Percentiles rank a stretch among this genome's conserved stretches.
Conservation (phyloP, 2,797 vertebrate genomes). For the Urocyon cinereoargenteus region DNA sequence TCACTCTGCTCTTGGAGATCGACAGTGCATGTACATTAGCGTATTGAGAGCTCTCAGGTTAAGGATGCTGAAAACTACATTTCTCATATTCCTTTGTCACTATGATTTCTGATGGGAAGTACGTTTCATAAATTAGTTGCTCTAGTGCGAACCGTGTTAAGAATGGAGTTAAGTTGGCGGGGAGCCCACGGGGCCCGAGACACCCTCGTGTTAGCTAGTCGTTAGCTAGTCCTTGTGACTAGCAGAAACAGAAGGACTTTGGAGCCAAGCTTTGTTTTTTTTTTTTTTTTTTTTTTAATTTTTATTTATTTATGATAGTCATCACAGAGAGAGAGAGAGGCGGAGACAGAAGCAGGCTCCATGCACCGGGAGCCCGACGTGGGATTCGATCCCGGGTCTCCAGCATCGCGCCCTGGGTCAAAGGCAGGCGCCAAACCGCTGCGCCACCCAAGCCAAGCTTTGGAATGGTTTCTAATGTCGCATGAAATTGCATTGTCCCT, state of each 20-base stretch:
- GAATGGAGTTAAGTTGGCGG: neutral
- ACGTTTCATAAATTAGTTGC: neutral
- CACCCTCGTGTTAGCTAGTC: too few relatives aligned
- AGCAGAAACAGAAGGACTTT: neutral
- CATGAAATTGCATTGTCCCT: neutral
- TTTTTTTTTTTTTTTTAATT: too few relatives aligned
- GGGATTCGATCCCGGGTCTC: too few relatives aligned
- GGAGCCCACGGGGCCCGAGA: neutral
- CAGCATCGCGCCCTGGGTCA: too few relatives aligned
- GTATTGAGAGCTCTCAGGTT: neutral
- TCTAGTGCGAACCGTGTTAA: neutral
- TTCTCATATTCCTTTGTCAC: neutral
- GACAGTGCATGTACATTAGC: neutral
- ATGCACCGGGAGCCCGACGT: too few relatives aligned
- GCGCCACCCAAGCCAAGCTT: neutral
- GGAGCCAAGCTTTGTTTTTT: neutral
- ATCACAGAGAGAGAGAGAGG: too few relatives aligned
- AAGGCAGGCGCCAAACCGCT: too few relatives aligned
- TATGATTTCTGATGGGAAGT: neutral
- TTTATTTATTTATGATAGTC: too few relatives aligned
- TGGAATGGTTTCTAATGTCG: neutral
- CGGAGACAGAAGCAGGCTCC: too few relatives aligned
- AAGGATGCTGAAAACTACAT: slow-evolving; percentile 10
- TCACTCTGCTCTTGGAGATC: neutral
- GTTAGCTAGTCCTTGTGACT: neutral